Conservation (phyloP, 2,113 vertebrate species). For the Morone chrysops region DNA sequence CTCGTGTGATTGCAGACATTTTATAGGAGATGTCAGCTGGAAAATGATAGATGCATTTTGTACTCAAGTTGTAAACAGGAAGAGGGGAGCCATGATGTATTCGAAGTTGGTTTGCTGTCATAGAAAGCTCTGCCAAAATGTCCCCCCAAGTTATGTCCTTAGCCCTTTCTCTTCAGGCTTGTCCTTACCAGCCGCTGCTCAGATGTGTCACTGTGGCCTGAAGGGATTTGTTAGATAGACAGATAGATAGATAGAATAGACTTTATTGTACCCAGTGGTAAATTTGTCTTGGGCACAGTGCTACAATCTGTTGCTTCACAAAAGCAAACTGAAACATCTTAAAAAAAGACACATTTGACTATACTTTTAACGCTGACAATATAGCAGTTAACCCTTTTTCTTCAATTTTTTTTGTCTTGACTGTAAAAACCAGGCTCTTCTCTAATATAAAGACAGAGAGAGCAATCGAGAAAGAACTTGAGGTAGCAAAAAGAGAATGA, state of each 20-base stretch:
- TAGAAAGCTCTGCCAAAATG: conserved; percentile 28
- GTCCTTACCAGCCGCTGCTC: conserved; percentile 2
- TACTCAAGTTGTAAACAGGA: conserved; percentile 33
- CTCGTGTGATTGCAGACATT: conserved; percentile 14
- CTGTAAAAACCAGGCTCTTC: background rate
- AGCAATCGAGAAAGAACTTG: too few relatives aligned
- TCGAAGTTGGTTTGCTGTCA: conserved; percentile 21
- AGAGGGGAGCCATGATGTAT: background rate
- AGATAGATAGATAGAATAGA: too few relatives aligned
- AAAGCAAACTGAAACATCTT: too few relatives aligned
- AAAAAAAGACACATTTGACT: too few relatives aligned
- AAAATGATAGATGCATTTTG: conserved; percentile 20
- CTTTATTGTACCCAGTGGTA: too few relatives aligned
- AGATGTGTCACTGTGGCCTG: conserved; percentile 1
- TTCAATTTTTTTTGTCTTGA: background rate
- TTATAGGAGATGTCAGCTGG: conserved; percentile 26
- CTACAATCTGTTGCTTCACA: too few relatives aligned
- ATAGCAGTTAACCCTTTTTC: background rate
- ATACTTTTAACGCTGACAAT: too few relatives aligned
- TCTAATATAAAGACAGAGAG: background rate
- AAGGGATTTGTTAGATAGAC: background rate
- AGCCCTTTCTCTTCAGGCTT: background rate
- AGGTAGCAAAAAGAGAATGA: background rate
- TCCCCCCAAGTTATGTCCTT: conserved; percentile 16
- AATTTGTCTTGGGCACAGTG: too few relatives aligned